phyloP scores from a whole-genome alignment of 2,888 invertebrate genomes.

The Hydriomena furcata region DNA sequence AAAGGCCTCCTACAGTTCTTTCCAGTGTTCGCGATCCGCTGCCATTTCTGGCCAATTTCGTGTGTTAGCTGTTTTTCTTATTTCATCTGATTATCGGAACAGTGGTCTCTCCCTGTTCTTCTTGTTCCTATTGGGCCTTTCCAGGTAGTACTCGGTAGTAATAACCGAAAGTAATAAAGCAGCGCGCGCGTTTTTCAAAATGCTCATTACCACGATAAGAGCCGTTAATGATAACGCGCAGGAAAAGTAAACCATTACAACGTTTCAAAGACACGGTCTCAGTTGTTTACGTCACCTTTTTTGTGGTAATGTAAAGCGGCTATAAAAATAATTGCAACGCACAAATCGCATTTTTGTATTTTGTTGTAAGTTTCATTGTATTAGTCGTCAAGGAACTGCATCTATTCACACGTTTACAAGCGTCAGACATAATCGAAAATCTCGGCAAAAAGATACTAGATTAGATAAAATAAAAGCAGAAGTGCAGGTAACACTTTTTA shows the following conservation, averaged over 20 bases:
- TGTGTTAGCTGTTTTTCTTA: too few relatives aligned
- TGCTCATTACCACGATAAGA: constrained; percentile 34
- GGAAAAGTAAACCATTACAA: constrained; percentile 34
- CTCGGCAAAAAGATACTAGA: background rate
- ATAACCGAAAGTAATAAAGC: constrained; percentile 19
- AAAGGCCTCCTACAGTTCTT: too few relatives aligned
- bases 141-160: too few relatives aligned
- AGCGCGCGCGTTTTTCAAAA: constrained; percentile 24
- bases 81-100: too few relatives aligned
- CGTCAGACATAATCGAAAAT: too few relatives aligned
- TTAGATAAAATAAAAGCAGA: constrained; percentile 4
- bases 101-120: too few relatives aligned
- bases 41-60: too few relatives aligned
- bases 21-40: too few relatives aligned
- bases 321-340: constrained; percentile 33
- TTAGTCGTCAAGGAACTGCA: constrained; percentile 3
- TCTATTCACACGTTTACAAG: background rate
- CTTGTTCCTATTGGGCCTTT: too few relatives aligned
- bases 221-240: constrained; percentile 32
- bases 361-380: background rate
- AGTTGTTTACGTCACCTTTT: constrained; percentile 30
- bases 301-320: constrained; percentile 26
- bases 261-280: constrained; percentile 31
- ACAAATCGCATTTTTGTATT: background rate
- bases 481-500: too few relatives aligned